A percentile compares a stretch with the other conserved stretches of the same genome.
Conservation (phyloP, 2,797 vertebrate genomes). For the Anisognathus igniventris region DNA sequence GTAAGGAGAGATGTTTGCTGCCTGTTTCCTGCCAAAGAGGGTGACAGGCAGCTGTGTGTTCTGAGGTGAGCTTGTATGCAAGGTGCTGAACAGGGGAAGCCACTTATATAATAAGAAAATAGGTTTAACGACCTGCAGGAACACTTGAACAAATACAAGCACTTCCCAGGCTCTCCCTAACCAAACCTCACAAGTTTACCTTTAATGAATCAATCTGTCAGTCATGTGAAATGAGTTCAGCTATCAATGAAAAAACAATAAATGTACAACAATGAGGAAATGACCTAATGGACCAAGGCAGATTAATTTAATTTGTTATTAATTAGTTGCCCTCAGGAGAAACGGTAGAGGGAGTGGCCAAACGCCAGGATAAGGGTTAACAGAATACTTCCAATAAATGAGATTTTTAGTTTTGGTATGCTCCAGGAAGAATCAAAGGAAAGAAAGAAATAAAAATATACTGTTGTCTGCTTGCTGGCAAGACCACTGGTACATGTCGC, state of each 20-base stretch:
- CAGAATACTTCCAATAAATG: background rate
- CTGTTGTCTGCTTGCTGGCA: constrained; percentile 15
- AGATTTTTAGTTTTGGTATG: background rate
- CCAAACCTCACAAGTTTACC: background rate
- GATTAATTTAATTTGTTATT: constrained; percentile 60
- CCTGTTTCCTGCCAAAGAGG: background rate
- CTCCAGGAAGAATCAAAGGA: background rate
- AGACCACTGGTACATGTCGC: constrained; percentile 9
- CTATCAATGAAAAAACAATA: constrained; percentile 55
- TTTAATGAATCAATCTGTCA: constrained; percentile 11
- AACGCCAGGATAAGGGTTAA: constrained; percentile 29
- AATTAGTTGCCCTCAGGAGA: constrained; percentile 47
- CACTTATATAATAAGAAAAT: background rate
- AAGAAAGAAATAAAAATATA: background rate
- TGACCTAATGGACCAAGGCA: constrained; percentile 46
- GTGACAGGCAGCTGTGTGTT: background rate
- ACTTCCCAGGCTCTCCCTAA: background rate
- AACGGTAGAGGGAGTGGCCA: background rate
- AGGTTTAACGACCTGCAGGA: background rate
- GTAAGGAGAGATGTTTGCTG: background rate
- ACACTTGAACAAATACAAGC: background rate
- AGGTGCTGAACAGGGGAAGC: constrained; percentile 10
- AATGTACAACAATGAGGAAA: constrained; percentile 51
- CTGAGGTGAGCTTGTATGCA: background rate
- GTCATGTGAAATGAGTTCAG: constrained; percentile 35